Evolutionary conservation across 2,888 invertebrate genomes (phyloP).

Genomic region (Micropterix aruncella): DNA sequence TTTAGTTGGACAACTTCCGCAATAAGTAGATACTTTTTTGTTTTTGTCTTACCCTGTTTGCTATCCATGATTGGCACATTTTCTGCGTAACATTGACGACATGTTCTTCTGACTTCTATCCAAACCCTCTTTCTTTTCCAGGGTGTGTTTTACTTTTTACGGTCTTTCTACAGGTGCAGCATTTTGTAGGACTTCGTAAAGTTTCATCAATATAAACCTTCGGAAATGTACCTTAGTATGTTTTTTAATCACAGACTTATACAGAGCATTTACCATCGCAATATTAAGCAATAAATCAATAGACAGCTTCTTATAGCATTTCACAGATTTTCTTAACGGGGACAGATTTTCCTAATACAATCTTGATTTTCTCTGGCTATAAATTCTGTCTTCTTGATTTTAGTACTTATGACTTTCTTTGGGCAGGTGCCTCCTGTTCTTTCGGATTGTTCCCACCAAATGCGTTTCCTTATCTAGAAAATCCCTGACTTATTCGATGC

Average conservation of each 20-base stretch:
- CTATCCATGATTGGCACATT: constrained; percentile 10
- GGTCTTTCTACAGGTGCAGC: constrained; percentile 3
- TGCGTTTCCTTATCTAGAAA: too few species aligned
- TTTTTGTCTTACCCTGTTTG: constrained; percentile 9
- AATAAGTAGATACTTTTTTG: constrained; percentile 7
- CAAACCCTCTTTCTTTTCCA: constrained; percentile 7
- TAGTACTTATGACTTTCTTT: too few species aligned
- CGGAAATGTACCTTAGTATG: constrained; percentile 10
- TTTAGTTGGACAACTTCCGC: not conserved
- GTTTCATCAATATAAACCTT: too few species aligned
- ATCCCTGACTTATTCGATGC: too few species aligned
- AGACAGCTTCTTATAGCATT: constrained; percentile 19
- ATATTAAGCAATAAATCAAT: constrained; percentile 18
- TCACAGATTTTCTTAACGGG: constrained; percentile 17
- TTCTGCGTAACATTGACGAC: constrained; percentile 10
- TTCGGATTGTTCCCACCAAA: constrained; percentile 15
- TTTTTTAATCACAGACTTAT: constrained; percentile 11
- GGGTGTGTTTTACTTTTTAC: constrained; percentile 5
- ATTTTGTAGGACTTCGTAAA: constrained; percentile 7
- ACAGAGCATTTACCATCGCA: constrained; percentile 16
- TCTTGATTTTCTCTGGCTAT: constrained; percentile 9
- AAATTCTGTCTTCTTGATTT: constrained; percentile 18
- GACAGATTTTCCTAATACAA: constrained; percentile 10
- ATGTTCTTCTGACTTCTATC: constrained; percentile 9
- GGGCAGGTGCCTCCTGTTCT: constrained; percentile 15